Base-by-base conservation (phyloP, 2,113 vertebrate species). In the Micromys minutus region DNA sequence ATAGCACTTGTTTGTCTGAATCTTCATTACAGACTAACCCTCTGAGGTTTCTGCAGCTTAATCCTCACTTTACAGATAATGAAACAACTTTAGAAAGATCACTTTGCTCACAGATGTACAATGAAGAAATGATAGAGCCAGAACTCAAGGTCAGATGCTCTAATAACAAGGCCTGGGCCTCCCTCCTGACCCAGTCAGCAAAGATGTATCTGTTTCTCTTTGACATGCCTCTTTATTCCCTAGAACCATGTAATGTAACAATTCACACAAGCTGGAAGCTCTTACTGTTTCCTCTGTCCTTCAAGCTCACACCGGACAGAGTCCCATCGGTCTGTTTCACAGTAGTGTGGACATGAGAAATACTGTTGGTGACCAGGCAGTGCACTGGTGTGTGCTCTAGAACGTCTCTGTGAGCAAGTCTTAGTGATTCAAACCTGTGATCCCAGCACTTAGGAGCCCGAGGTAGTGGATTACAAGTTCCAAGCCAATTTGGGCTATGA, bases 21-120 rank as follows among this genome's bases (percentile, higher is more conserved):
- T 87, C 50, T 55, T 89, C 11, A 81, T 69, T 87, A 52, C 65
- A 91, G 84, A 95, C 24, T 22, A 83, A 80, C 36, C 47, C 47
- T 59, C 1, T 31, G 15, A 57, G 47, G 36, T 93, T 3, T 75
- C 61, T 74, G 90, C 69, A 88, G 65, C 77, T 90, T 90, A 85
- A 79, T 79, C 74, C 80, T 90, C 61, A 85, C 1, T 61, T 50
- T 96, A 72, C 42, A 88, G 55, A 34, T 90, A 79, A 95, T 81
- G 80, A 87, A 57, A 16, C 69, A 29, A 42, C 5, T 55, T 90
- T 88, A 83, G 47, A 42, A 87, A 90, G 61, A 77, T 57, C 83
- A 57, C 63, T 34, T 84, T 90, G 75, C 61, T 92, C 45, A 65
- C 55, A 17, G 39, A 57, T 61, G 71, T 47, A 69, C 50, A 69